Percentiles rank a stretch among this genome's conserved stretches.
Conservation (phyloP, 2,113 vertebrate genomes). For the Macroglossus sobrinus region DNA sequence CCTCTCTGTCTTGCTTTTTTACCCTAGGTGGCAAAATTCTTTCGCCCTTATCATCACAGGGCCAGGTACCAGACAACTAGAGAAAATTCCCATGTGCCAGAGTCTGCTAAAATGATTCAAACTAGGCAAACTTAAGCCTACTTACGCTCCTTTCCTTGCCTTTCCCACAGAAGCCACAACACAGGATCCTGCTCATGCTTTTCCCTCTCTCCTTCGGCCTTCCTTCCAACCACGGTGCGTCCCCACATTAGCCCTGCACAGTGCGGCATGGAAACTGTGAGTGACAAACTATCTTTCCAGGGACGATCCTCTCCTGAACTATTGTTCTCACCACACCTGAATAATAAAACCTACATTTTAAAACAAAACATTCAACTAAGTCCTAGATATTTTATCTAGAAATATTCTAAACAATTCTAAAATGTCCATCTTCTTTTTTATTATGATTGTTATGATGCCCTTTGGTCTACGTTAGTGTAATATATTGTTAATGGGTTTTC, state of each 20-base stretch:
- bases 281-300: neutral
- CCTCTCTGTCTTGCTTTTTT: neutral
- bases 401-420: constrained; percentile 44
- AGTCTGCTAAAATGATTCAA: neutral
- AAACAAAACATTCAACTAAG: neutral
- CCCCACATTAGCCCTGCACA: neutral
- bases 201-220: neutral
- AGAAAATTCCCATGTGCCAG: neutral
- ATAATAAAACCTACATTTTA: neutral
- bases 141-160: neutral
- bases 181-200: neutral
- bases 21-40: neutral
- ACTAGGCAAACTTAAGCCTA: neutral
- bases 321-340: neutral
- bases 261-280: neutral
- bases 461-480: too few species aligned
- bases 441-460: neutral
- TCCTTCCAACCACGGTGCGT: neutral
- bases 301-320: neutral
- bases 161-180: neutral
- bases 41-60: neutral
- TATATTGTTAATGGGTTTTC: neutral
- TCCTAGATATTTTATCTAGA: neutral
- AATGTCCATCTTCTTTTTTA: neutral
- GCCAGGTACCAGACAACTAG: neutral